Evolutionary conservation across 2,113 vertebrate genomes (phyloP).

Genomic region (Corythaixoides concolor): DNA sequence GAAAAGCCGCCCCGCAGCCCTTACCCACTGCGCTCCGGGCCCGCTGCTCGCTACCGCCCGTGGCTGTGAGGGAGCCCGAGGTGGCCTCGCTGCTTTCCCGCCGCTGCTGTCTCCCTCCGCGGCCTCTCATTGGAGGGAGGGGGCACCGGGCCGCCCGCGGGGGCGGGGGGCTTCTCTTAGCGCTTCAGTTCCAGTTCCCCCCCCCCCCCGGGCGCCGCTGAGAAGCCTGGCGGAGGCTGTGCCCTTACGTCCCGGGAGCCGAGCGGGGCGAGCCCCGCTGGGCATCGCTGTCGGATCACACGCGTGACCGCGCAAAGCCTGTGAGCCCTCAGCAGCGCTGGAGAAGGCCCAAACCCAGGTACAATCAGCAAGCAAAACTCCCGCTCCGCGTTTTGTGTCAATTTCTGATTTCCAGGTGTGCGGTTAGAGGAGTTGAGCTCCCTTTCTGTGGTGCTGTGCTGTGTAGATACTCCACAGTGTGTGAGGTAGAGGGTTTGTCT

Average conservation of each 20-base stretch:
- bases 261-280: fast-evolving
- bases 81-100: too few species aligned
- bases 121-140: not conserved
- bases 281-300: fast-evolving
- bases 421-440: not conserved
- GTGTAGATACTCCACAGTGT: fast-evolving
- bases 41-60: fast-evolving
- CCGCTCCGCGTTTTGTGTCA: fast-evolving
- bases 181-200: fast-evolving
- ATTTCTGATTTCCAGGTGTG: fast-evolving
- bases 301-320: not conserved
- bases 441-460: not conserved
- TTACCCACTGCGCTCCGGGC: too few species aligned
- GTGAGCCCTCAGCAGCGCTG: not conserved
- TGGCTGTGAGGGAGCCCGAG: fast-evolving
- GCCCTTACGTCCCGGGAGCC: fast-evolving
- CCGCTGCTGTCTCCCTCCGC: fast-evolving
- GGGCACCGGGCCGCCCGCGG: not conserved
- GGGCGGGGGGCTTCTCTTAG: not conserved
- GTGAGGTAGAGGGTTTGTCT: not conserved
- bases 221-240: fast-evolving
- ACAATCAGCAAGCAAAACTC: not conserved
- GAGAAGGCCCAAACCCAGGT: not conserved
- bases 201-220: fast-evolving
- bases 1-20: too few species aligned